Evolutionary conservation across 2,888 invertebrate species (phyloP).

Genomic region (Hydriomena furcata): DNA sequence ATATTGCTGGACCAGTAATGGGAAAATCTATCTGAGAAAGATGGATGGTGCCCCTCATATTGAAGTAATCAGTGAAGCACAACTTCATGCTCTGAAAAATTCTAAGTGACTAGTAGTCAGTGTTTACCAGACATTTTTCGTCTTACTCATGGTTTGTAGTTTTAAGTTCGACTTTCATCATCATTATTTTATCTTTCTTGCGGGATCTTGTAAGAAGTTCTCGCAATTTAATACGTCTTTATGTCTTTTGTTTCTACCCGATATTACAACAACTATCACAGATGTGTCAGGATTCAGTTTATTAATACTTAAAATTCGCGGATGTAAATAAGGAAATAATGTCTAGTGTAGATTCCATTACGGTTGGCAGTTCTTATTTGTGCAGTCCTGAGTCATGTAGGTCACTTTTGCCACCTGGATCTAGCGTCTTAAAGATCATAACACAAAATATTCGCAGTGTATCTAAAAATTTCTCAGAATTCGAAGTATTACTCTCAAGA

Average conservation of each 20-base stretch:
- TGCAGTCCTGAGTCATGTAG: neutral
- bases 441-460: neutral
- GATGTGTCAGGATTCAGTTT: too few relatives aligned
- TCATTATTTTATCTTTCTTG: too few relatives aligned
- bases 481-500: neutral
- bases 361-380: neutral
- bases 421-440: neutral
- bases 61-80: neutral
- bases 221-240: too few relatives aligned
- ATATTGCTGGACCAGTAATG: neutral
- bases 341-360: neutral
- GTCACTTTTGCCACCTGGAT: neutral
- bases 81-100: neutral
- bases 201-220: too few relatives aligned
- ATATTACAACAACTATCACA: too few relatives aligned
- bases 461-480: neutral
- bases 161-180: neutral
- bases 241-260: too few relatives aligned
- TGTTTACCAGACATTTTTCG: too few relatives aligned
- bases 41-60: neutral
- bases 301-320: too few relatives aligned
- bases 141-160: too few relatives aligned
- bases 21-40: neutral
- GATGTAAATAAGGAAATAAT: neutral
- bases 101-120: too few relatives aligned